Evolutionary conservation across 2,888 invertebrate species (phyloP), one percentile per base, ranked within the genome.

Genomic region (Vanessa cardui): DNA sequence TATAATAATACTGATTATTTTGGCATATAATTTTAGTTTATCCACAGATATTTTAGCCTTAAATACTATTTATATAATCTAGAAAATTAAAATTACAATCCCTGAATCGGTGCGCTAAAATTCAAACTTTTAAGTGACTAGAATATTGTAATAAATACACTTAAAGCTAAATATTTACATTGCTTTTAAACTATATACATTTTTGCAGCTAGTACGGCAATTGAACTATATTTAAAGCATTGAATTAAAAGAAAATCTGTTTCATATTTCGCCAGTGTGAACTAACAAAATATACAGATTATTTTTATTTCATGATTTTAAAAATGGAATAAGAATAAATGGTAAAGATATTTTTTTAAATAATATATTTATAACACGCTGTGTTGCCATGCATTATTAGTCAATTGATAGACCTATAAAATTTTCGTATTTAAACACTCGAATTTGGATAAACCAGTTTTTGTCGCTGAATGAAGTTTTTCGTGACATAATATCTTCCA

Each of bases 111-210:
- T 66, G 71, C 69, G 71, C 69, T 71, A 66, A 71, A 66, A 62
- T 71, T 69, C 71, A 71, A 66, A 70, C 68, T 65, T 71, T 12
- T 58, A 66, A 64, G 71, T 71, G 71, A 71, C 71, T 71, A 71
- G 71, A 69, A 62, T 39, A 56, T 46, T 69, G 47, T 21, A 69
- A 71, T 69, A 71, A 71, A 71, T 71, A 71, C 44, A 69, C 61
- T 65, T 71, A 67, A 62, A 61, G 39, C 52, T 66, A 71, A 52
- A 64, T 71, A 71, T 71, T 71, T 71, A 71, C 71, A 60, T 39
- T 70, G 62, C 21, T 45, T 65, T 60, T 31, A 52, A 46, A 59
- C 46, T 67, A 68, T 68, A 49, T 70, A 71, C 65, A 71, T 60
- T 65, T 9, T 49, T 62, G 52, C 54, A 58, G 18, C 50, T 58